A percentile compares a stretch with the other conserved stretches of the same genome.
These are phyloP conservation scores for Emydura subglobosa DNA, from an alignment of 2,113 vertebrate species.

Conservation along the genomic window DNA sequence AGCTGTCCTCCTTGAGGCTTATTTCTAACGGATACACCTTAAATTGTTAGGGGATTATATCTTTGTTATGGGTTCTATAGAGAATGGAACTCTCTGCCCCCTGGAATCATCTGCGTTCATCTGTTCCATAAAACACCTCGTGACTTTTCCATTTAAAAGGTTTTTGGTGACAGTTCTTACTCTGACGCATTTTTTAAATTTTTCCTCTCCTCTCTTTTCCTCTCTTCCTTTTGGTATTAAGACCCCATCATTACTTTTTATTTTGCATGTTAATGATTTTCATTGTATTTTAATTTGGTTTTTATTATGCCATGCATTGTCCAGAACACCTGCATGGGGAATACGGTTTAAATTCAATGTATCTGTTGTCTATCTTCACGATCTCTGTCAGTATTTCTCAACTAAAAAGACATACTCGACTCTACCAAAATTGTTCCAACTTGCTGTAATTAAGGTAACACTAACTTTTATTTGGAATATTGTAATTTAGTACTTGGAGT, in stretches of 20 bases:
- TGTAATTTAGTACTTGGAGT: background rate
- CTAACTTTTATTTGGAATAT: background rate
- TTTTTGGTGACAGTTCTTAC: background rate
- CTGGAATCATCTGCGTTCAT: background rate
- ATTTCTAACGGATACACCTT: background rate
- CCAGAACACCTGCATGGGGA: background rate
- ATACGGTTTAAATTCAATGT: background rate
- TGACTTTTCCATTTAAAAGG: background rate
- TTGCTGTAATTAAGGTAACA: background rate
- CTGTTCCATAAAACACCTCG: background rate
- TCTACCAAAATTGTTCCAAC: background rate
- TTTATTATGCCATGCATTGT: background rate
- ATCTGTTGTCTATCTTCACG: background rate
- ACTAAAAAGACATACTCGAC: background rate
- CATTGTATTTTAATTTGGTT: background rate
- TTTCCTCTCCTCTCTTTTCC: background rate
- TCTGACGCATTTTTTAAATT: background rate
- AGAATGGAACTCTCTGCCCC: background rate
- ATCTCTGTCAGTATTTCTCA: conserved; percentile 4
- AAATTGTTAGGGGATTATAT: background rate
- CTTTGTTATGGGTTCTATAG: background rate
- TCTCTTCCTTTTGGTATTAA: background rate
- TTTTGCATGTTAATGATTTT: background rate
- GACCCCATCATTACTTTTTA: background rate
- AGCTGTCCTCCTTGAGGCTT: background rate